A percentile compares a stretch with the other conserved stretches of the same genome.
Evolutionary conservation across 1,140 invertebrate species (phyloP).

Genomic region (Ditylenchus dipsaci): DNA sequence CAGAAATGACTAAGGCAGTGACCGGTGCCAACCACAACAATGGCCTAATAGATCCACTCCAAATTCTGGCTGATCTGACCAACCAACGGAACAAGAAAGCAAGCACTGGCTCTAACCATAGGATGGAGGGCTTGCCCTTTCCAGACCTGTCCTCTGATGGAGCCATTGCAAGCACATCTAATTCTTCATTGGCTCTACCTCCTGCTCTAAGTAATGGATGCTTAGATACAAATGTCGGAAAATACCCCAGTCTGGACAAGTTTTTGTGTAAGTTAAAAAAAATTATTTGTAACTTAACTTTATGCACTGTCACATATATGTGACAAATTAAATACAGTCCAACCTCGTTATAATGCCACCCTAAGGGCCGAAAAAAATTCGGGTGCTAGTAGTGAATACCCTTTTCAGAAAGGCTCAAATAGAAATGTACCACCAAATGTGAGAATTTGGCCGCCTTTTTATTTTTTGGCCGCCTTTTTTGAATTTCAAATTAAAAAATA

Average conservation of each 20-base stretch:
- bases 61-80: constrained; percentile 16
- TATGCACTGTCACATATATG: too few species aligned
- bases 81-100: constrained; percentile 6
- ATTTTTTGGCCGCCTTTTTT: too few species aligned
- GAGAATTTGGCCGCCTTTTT: too few species aligned
- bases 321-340: too few species aligned
- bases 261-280: constrained; percentile 24
- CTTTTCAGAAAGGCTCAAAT: too few species aligned
- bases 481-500: too few species aligned
- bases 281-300: too few species aligned
- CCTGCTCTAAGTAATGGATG: background rate
- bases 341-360: background rate
- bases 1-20: constrained; percentile 13
- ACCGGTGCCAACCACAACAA: background rate
- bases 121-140: background rate
- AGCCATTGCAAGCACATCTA: background rate
- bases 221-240: background rate
- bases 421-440: too few species aligned
- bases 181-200: background rate
- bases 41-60: background rate
- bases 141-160: background rate
- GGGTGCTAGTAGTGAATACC: too few species aligned
- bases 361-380: too few species aligned
- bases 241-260: constrained; percentile 33
- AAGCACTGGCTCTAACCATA: background rate